These are phyloP conservation scores for Nerophis lumbriciformis DNA, from an alignment of 2,113 vertebrate genomes.

Conservation along the genomic window DNA sequence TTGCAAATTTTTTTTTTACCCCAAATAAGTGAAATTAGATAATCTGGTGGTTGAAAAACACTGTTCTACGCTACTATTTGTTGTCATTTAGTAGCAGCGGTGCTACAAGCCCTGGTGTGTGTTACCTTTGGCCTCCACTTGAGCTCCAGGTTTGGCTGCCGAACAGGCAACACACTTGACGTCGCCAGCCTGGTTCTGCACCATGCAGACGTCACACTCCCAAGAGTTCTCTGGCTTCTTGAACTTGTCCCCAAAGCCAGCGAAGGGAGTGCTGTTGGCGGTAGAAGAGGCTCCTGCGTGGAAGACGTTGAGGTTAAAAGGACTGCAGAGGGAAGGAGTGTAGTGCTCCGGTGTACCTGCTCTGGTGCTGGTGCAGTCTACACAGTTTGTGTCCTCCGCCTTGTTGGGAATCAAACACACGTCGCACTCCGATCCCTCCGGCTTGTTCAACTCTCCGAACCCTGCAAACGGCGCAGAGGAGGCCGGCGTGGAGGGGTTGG, in stretches of 20 bases:
- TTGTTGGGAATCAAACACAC: conserved; percentile 85
- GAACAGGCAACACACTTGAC: conserved; percentile 85
- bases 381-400: conserved; percentile 83
- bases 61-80: too few relatives aligned
- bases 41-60: too few relatives aligned
- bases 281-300: conserved; percentile 27
- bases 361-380: conserved; percentile 82
- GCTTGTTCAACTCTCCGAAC: conserved; percentile 77
- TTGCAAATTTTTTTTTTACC: too few relatives aligned
- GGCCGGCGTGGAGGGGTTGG: conserved; percentile 32
- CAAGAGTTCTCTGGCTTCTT: conserved; percentile 87
- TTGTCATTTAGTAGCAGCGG: too few relatives aligned
- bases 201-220: conserved; percentile 84
- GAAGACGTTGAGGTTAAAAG: background rate
- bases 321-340: too few relatives aligned
- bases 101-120: background rate
- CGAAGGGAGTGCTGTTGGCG: conserved; percentile 60
- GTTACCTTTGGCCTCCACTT: conserved; percentile 82
- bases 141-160: conserved; percentile 80
- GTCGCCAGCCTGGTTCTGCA: conserved; percentile 84
- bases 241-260: conserved; percentile 86
- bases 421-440: conserved; percentile 88
- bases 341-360: conserved; percentile 65
- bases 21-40: too few relatives aligned
- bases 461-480: background rate